Evolutionary conservation across 2,888 invertebrate species (phyloP), one percentile per base, ranked within the genome.

Genomic region (Monopis laevigella): DNA sequence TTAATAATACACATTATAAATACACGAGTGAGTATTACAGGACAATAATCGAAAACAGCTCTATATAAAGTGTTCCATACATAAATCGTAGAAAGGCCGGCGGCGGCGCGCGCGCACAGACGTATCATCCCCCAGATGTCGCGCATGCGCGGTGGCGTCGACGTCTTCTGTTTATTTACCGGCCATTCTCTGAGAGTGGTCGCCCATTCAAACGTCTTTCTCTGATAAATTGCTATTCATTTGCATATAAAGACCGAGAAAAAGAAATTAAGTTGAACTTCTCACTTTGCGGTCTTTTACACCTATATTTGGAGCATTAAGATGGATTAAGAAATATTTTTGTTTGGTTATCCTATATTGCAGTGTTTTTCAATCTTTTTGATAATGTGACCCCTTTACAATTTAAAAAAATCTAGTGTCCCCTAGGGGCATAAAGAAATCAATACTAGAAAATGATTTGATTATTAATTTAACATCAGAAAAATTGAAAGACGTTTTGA

Each of bases 171-270:
- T 58, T 60, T 60, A 59, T 63, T 56, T 53, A 54, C 52, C 52
- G 50, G 55, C 48, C 14, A 21, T n/a, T 19, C 32, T 18, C 36
- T 11, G 42, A 40, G 40, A 62, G 55, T 61, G 51, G 48, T 47
- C 50, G 53, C 56, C 69, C 62, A 75, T 75, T 75, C 65, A 75
- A 62, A 66, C 56, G 75, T 74, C 74, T 46, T 48, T 46, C 51
- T 49, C 61, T 74, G 74, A 74, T 75, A 75, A 75, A 75, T 74
- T 75, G 65, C 55, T 50, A 55, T 46, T 55, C 52, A 72, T 74
- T 71, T 69, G 67, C 72, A 73, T 73, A 67, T 71, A 71, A 69
- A 65, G 65, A 55, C 46, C 12, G 45, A 46, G 50, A 51, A 59
- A 64, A 65, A 59, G 55, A 60, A 64, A 62, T 59, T 58, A 60